Evolutionary conservation across 2,797 vertebrate species (phyloP).

Genomic region (Perodicticus potto): DNA sequence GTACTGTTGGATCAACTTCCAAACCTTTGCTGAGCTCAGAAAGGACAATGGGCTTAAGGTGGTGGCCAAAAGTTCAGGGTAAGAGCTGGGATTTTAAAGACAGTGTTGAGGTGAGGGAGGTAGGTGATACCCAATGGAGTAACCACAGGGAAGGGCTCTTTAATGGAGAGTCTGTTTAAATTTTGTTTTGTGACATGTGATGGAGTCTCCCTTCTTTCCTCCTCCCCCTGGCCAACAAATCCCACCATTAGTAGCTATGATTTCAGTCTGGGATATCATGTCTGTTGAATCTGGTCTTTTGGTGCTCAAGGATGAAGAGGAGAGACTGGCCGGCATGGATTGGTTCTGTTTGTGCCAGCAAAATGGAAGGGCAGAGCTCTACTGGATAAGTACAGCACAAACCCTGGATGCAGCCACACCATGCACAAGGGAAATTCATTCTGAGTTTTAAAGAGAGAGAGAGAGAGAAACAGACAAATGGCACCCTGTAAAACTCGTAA

Average conservation of each 20-base stretch:
- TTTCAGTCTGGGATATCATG: too few species aligned
- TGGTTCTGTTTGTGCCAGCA: background rate
- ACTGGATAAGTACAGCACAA: background rate
- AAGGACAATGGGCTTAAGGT: background rate
- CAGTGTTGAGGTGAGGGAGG: background rate
- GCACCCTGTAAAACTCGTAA: background rate
- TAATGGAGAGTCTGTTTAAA: background rate
- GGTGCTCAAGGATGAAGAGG: background rate
- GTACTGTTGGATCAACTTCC: background rate
- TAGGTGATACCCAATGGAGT: background rate
- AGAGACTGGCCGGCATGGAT: background rate
- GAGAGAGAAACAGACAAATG: background rate
- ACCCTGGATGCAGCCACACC: background rate
- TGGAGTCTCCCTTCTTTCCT: background rate
- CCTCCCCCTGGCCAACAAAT: background rate
- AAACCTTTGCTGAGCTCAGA: background rate
- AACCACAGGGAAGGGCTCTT: background rate
- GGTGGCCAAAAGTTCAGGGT: background rate
- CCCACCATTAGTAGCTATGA: background rate
- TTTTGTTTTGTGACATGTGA: background rate
- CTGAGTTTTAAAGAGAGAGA: background rate
- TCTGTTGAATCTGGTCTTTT: background rate
- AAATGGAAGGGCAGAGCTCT: rapidly evolving
- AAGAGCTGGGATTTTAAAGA: background rate
- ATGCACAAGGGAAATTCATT: background rate